Conservation (phyloP, 2,797 vertebrate genomes). For the Dromococcyx pavoninus region DNA sequence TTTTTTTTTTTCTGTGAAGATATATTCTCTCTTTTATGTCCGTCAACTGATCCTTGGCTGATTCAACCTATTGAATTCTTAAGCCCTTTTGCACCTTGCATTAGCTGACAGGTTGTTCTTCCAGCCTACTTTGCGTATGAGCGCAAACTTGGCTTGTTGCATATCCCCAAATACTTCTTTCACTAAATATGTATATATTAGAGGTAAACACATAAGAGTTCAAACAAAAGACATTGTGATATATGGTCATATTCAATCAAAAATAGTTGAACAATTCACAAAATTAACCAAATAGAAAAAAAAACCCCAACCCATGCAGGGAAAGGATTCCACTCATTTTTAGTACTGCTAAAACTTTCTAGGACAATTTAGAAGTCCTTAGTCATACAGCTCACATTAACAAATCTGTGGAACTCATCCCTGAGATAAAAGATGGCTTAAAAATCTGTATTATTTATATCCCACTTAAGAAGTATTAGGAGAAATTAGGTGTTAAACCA, state of each 20-base stretch:
- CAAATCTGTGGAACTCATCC: background rate
- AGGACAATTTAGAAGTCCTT: background rate
- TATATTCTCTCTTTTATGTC: background rate
- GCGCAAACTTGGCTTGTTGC: background rate
- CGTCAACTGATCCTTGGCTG: background rate
- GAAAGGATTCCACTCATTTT: background rate
- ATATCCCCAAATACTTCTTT: background rate
- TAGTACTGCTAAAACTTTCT: background rate
- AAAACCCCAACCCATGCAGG: background rate
- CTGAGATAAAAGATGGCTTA: background rate
- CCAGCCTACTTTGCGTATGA: background rate
- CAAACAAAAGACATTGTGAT: background rate
- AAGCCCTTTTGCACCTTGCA: background rate
- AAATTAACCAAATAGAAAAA: background rate
- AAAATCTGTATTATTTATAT: background rate
- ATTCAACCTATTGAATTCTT: background rate
- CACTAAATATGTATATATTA: background rate
- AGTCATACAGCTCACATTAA: background rate
- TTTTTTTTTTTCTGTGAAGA: background rate
- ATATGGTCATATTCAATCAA: background rate
- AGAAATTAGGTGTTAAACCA: background rate
- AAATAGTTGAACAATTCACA: background rate
- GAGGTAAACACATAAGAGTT: background rate
- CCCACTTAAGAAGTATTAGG: background rate
- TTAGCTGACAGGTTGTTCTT: background rate